Conservation (phyloP, 2,888 invertebrate genomes). For the Chloromyia formosa region DNA sequence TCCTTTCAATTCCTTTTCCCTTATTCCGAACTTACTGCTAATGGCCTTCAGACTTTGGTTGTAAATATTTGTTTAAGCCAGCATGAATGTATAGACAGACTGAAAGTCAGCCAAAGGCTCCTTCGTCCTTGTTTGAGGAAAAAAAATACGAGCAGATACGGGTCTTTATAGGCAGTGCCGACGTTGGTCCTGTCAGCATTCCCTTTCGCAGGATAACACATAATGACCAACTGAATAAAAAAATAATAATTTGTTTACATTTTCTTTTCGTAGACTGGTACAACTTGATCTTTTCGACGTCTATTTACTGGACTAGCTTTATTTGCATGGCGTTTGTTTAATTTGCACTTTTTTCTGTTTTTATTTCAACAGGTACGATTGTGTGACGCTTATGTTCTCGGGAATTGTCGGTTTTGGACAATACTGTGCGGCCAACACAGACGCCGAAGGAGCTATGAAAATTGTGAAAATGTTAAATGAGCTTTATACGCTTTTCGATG, state of each 20-base stretch:
- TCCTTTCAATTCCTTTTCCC: background rate
- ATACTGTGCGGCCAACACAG: conserved; percentile 90
- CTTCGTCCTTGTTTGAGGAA: too few relatives aligned
- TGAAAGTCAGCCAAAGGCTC: too few relatives aligned
- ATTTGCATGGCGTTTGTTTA: background rate
- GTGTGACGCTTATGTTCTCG: conserved; percentile 92
- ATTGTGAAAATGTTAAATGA: conserved; percentile 94
- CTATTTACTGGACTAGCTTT: too few relatives aligned
- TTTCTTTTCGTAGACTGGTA: background rate
- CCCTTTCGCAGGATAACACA: background rate
- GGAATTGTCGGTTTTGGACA: conserved; percentile 92
- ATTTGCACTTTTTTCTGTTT: background rate
- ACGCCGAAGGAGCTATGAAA: conserved; percentile 94
- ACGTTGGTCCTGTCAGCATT: background rate
- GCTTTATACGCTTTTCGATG: conserved; percentile 93
- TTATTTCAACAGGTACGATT: conserved; percentile 74
- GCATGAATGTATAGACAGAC: background rate
- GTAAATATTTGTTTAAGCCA: conserved; percentile 31
- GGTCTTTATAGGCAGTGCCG: background rate
- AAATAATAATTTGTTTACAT: conserved; percentile 19
- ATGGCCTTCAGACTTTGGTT: conserved; percentile 13
- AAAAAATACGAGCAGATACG: too few relatives aligned
- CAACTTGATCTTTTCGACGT: background rate
- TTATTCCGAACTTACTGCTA: conserved; percentile 1
- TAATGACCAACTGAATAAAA: conserved; percentile 31